These are phyloP conservation scores for Peromyscus polionotus DNA, from an alignment of 2,113 vertebrate genomes.

Conservation along the genomic window DNA sequence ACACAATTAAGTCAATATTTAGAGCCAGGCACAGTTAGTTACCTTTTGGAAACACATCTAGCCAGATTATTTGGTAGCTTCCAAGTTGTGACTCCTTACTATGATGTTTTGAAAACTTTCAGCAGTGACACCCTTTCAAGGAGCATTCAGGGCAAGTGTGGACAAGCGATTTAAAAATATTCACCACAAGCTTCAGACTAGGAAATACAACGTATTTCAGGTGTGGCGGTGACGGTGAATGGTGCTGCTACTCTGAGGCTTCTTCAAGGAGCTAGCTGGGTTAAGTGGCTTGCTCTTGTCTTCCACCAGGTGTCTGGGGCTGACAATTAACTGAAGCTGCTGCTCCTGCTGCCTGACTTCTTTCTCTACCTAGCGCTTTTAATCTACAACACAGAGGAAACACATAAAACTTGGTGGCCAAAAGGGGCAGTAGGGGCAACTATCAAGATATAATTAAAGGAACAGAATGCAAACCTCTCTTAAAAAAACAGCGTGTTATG, in stretches of 20 bases:
- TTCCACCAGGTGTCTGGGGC: neutral
- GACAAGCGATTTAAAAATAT: slow-evolving; percentile 34
- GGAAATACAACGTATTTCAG: slow-evolving; percentile 44
- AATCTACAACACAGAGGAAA: slow-evolving; percentile 44
- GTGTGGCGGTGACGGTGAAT: neutral
- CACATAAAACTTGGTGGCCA: slow-evolving; percentile 36
- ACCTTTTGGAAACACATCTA: slow-evolving; percentile 41
- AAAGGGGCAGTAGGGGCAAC: neutral
- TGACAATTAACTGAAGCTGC: slow-evolving; percentile 6
- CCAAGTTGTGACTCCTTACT: slow-evolving; percentile 14
- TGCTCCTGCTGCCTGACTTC: neutral
- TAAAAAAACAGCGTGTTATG: neutral
- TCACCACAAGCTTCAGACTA: slow-evolving; percentile 36
- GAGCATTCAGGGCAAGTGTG: slow-evolving; percentile 16
- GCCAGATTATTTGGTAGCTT: slow-evolving; percentile 54
- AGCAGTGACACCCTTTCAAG: slow-evolving; percentile 43
- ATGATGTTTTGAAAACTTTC: slow-evolving; percentile 64
- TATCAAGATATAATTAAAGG: slow-evolving; percentile 20
- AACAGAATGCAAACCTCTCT: slow-evolving; percentile 52
- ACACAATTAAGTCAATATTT: slow-evolving; percentile 47
- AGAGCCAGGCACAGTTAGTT: slow-evolving; percentile 31
- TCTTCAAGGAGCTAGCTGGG: neutral
- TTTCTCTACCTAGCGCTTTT: slow-evolving; percentile 38
- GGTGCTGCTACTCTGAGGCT: neutral
- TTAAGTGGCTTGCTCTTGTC: neutral